Evolutionary conservation across 2,888 invertebrate genomes (phyloP).

Genomic region (Temnothorax rugatulus): DNA sequence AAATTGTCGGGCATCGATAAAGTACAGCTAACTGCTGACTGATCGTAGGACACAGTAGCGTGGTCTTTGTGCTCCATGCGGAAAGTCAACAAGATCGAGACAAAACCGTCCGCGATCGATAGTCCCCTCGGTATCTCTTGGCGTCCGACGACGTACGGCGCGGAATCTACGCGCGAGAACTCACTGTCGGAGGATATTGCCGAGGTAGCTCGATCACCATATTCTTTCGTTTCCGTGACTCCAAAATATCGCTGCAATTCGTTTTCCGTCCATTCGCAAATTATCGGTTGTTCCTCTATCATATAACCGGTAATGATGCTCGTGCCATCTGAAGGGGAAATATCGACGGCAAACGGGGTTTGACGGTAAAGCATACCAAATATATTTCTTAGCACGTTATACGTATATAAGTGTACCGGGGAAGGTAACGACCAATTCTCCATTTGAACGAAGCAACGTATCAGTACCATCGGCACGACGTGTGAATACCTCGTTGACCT

Average conservation of each 20-base stretch:
- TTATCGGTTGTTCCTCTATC: slow-evolving; percentile 77
- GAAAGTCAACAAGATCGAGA: slow-evolving; percentile 80
- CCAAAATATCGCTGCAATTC: slow-evolving; percentile 76
- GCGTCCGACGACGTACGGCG: slow-evolving; percentile 3
- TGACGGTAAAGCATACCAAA: neutral
- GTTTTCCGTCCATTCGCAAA: slow-evolving; percentile 80
- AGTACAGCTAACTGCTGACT: slow-evolving; percentile 79
- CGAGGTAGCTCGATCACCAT: slow-evolving; percentile 41
- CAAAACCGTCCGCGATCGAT: slow-evolving; percentile 79
- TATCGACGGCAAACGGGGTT: neutral
- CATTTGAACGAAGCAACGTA: slow-evolving; percentile 78
- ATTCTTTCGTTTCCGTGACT: slow-evolving; percentile 22
- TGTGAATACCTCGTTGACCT: slow-evolving; percentile 80
- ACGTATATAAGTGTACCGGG: slow-evolving; percentile 72
- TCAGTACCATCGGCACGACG: slow-evolving; percentile 82
- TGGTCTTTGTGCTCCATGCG: slow-evolving; percentile 87
- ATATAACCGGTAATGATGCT: slow-evolving; percentile 78
- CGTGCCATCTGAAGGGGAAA: slow-evolving; percentile 79
- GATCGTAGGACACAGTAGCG: slow-evolving; percentile 87
- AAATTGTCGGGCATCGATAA: slow-evolving; percentile 80
- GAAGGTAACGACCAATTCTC: slow-evolving; percentile 79
- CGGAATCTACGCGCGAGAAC: slow-evolving; percentile 29
- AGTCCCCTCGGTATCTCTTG: slow-evolving; percentile 58
- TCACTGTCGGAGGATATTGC: slow-evolving; percentile 49
- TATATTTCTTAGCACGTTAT: neutral